Evolutionary conservation across 2,113 vertebrate genomes (phyloP).

Genomic region (Boleophthalmus pectinirostris): DNA sequence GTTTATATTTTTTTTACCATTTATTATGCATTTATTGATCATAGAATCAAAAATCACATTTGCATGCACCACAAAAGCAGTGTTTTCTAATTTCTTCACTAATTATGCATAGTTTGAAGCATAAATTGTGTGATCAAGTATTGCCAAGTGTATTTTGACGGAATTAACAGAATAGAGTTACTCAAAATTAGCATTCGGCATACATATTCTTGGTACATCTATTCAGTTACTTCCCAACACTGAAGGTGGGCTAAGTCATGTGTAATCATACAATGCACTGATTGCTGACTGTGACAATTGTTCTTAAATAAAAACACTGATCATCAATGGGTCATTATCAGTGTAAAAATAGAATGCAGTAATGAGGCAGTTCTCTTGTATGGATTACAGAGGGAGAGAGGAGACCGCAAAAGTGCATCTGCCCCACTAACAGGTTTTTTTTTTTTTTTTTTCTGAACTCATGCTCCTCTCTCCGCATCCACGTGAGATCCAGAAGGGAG

Average conservation of each 20-base stretch:
- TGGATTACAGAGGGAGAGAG: constrained; percentile 4
- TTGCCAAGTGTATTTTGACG: too few species aligned
- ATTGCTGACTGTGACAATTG: not conserved
- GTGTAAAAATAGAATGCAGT: not conserved
- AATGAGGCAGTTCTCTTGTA: not conserved
- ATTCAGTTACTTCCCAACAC: too few species aligned
- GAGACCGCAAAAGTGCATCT: constrained; percentile 18
- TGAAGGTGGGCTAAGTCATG: not conserved
- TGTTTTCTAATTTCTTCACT: too few species aligned
- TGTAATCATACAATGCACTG: not conserved
- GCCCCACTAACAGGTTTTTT: constrained; percentile 37
- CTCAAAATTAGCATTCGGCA: too few species aligned
- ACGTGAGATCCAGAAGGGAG: constrained; percentile 50
- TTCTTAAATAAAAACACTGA: not conserved
- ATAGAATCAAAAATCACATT: too few species aligned
- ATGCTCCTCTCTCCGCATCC: constrained; percentile 57
- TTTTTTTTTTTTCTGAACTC: constrained; percentile 44
- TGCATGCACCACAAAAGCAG: too few species aligned
- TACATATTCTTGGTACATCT: too few species aligned
- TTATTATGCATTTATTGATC: too few species aligned
- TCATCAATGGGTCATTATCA: not conserved
- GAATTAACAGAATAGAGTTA: too few species aligned
- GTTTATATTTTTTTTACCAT: too few species aligned
- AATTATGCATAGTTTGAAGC: too few species aligned
- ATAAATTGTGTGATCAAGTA: too few species aligned